Evolutionary conservation across 2,888 invertebrate species (phyloP).

Genomic region (Orthonevra nobilis): DNA sequence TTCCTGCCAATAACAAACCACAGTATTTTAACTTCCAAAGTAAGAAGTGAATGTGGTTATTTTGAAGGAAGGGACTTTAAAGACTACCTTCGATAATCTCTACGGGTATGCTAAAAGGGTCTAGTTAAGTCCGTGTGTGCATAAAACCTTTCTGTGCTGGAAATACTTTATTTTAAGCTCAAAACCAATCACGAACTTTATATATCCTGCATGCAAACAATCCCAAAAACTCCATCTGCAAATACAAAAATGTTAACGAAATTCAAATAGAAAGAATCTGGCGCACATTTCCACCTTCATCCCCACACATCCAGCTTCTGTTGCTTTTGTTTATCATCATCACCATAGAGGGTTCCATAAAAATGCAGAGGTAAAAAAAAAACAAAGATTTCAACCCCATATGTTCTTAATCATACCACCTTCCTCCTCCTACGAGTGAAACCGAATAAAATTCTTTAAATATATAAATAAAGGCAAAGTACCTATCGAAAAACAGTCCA

Average conservation of each 20-base stretch:
- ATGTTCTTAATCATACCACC: constrained; percentile 36
- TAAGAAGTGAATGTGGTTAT: too few species aligned
- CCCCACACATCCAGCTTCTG: neutral
- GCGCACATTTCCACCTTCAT: constrained; percentile 6
- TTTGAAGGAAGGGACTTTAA: too few species aligned
- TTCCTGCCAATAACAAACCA: too few species aligned
- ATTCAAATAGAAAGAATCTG: constrained; percentile 61
- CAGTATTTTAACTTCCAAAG: too few species aligned
- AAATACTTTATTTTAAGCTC: constrained; percentile 3
- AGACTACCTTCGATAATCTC: too few species aligned
- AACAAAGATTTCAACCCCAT: constrained; percentile 40
- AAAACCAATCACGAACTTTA: constrained; percentile 61
- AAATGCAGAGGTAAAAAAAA: constrained; percentile 1
- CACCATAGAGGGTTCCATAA: constrained; percentile 36
- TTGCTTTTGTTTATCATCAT: constrained; percentile 58
- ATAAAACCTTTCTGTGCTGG: too few species aligned
- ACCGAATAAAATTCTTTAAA: constrained; percentile 55
- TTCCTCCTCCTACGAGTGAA: too few species aligned
- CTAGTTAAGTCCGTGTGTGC: too few species aligned
- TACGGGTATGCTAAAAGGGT: too few species aligned
- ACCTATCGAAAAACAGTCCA: constrained; percentile 36
- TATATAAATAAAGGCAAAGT: constrained; percentile 13
- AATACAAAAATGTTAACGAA: constrained; percentile 64
- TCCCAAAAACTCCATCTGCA: constrained; percentile 56
- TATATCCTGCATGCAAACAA: constrained; percentile 58